Evolutionary conservation across 2,113 vertebrate species (phyloP).

Genomic region (Cyrtonyx montezumae): DNA sequence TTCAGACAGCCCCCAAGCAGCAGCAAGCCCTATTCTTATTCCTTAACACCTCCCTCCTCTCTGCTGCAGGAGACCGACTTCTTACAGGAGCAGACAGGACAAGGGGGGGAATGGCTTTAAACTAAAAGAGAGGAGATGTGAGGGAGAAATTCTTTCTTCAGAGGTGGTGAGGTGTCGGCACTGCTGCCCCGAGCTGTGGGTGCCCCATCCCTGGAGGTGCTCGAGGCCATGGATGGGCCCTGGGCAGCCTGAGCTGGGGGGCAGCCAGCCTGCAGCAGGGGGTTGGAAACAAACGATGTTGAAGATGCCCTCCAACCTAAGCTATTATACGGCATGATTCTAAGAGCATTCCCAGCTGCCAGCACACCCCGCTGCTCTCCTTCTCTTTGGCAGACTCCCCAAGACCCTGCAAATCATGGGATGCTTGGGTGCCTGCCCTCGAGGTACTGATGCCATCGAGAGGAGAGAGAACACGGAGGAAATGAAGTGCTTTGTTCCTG

Average conservation of each 20-base stretch:
- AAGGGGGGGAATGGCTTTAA: no score
- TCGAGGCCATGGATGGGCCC: no score
- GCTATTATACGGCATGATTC: not conserved
- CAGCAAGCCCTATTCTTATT: not conserved
- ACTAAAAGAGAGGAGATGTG: no score
- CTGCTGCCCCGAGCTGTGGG: no score
- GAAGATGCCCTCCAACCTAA: not conserved
- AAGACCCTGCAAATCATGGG: not conserved
- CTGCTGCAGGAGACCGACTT: not conserved
- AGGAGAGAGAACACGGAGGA: not conserved
- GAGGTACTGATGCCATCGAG: not conserved
- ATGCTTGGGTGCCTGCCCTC: not conserved
- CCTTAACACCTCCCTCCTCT: not conserved
- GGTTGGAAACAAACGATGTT: no score
- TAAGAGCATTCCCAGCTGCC: accelerated
- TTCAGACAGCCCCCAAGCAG: not conserved
- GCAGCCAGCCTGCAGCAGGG: no score
- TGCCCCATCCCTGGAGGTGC: no score
- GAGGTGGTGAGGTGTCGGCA: no score
- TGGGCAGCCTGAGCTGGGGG: no score
- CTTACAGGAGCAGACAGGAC: no score
- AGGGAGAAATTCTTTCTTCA: no score
- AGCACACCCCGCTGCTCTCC: accelerated
- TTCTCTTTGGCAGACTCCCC: not conserved
- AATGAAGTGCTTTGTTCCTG: not conserved